Evolutionary conservation across 2,888 invertebrate species (phyloP).

Genomic region (Ennomos fuscantarius): DNA sequence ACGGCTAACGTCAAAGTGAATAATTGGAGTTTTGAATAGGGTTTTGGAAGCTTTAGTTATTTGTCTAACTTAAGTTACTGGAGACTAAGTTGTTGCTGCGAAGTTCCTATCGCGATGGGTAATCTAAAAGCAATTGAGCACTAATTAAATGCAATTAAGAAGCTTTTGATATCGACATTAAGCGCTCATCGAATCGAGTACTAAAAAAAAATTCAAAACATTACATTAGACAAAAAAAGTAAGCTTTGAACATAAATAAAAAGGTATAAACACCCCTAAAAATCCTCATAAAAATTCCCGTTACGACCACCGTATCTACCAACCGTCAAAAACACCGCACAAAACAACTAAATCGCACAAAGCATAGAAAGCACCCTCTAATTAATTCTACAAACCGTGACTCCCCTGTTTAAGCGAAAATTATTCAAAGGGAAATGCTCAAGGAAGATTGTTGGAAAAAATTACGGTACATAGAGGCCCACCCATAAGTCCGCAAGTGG

Average conservation of each 20-base stretch:
- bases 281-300: constrained; percentile 26
- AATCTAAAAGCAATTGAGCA: too few relatives aligned
- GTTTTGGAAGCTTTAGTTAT: constrained; percentile 56
- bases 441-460: constrained; percentile 59
- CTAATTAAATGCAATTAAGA: too few relatives aligned
- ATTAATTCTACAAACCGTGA: constrained; percentile 72
- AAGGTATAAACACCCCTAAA: constrained; percentile 5
- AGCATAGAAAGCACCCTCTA: constrained; percentile 57
- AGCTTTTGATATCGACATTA: too few relatives aligned
- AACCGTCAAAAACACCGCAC: constrained; percentile 27
- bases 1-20: constrained; percentile 81
- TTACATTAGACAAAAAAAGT: neutral
- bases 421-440: constrained; percentile 52
- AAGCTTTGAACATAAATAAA: neutral
- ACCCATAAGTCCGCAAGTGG: constrained; percentile 44
- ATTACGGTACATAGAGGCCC: constrained; percentile 54
- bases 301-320: neutral
- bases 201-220: neutral
- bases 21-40: constrained; percentile 79
- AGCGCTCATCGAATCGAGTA: too few relatives aligned
- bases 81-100: constrained; percentile 1
- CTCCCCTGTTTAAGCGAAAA: constrained; percentile 42
- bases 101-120: neutral
- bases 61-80: constrained; percentile 37
- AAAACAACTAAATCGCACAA: constrained; percentile 36